A percentile compares a stretch with the other conserved stretches of the same genome.
These are phyloP conservation scores for Sebastes vulpes DNA, from an alignment of 2,797 vertebrate species.

Conservation along the genomic window DNA sequence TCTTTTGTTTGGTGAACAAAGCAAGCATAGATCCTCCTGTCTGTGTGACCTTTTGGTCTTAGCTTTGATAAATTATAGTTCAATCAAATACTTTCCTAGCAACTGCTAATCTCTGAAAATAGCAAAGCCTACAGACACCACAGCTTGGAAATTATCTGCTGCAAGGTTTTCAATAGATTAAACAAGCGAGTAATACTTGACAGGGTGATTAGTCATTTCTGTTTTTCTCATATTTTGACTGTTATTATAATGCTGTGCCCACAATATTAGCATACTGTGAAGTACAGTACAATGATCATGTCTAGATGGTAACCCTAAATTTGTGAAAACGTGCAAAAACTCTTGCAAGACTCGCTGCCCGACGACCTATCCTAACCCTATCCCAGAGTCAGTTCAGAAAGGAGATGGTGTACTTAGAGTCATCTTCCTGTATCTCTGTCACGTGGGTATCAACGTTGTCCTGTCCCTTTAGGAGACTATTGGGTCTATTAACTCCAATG, in stretches of 20 bases:
- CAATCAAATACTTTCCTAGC: slow-evolving; percentile 14
- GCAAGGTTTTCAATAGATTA: neutral
- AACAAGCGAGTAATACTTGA: neutral
- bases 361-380: neutral
- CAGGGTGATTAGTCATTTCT: neutral
- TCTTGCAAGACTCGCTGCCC: neutral
- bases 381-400: neutral
- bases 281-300: neutral
- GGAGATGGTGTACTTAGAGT: neutral
- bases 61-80: slow-evolving; percentile 56
- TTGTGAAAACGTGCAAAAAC: neutral
- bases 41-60: slow-evolving; percentile 64
- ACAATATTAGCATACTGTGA: neutral
- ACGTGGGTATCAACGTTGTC: fast-evolving
- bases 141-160: neutral
- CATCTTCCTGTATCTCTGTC: neutral
- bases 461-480: neutral
- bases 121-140: neutral
- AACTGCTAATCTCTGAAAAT: slow-evolving; percentile 16
- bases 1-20: slow-evolving; percentile 63
- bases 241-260: neutral
- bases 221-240: neutral
- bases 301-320: neutral
- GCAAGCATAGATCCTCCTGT: slow-evolving; percentile 30
- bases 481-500: neutral